phyloP scores from a whole-genome alignment of 2,113 vertebrate species.

The Dinomys branickii region DNA sequence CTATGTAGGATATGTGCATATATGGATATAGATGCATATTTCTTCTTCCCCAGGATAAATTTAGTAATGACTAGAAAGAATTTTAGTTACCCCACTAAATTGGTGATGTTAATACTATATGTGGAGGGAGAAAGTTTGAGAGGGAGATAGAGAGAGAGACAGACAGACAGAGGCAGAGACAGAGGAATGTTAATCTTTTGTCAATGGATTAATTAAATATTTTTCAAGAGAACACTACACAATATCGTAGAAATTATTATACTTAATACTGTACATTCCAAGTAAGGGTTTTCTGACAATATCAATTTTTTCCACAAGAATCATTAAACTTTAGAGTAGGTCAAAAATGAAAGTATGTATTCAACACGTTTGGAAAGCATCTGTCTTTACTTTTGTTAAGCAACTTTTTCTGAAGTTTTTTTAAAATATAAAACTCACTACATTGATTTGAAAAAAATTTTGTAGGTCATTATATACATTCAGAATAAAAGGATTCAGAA shows the following conservation, averaged over 20 bases:
- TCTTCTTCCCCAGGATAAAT: not conserved
- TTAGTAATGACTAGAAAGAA: not conserved
- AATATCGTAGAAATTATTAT: not conserved
- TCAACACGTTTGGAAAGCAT: not conserved
- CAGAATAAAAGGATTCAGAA: not conserved
- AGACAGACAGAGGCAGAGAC: not conserved
- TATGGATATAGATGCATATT: no score
- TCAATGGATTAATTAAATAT: not conserved
- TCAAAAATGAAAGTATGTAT: not conserved
- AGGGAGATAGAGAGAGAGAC: not conserved
- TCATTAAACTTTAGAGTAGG: not conserved
- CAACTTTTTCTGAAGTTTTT: not conserved
- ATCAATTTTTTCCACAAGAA: not conserved
- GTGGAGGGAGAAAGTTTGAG: not conserved
- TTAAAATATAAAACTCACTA: not conserved
- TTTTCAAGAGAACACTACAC: not conserved
- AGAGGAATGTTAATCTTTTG: not conserved
- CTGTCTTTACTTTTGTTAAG: not conserved
- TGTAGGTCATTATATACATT: not conserved
- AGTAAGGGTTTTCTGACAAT: not conserved
- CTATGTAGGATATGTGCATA: not conserved
- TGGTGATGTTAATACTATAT: not conserved
- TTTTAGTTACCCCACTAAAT: not conserved
- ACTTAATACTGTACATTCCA: not conserved
- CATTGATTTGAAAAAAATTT: not conserved